Percentiles rank a stretch among this genome's conserved stretches.
Conservation (phyloP, 1,140 invertebrate species). For the Rhopalosiphum maidis region DNA sequence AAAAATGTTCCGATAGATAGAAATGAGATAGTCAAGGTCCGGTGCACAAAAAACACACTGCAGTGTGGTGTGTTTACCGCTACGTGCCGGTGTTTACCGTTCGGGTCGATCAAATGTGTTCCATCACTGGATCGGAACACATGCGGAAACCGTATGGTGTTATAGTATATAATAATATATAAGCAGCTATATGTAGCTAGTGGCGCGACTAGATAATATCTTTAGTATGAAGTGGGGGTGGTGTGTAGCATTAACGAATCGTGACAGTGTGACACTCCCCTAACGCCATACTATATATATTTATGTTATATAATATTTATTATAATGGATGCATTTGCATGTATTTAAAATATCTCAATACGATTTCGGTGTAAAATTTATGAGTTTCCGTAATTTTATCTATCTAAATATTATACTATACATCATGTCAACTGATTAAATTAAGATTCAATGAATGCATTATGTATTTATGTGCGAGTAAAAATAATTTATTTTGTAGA, state of each 20-base stretch:
- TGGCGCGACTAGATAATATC: neutral
- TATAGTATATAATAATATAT: neutral
- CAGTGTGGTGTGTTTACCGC: slow-evolving; percentile 17
- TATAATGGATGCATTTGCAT: no score
- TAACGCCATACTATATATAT: no score
- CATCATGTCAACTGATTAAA: no score
- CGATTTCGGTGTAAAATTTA: no score
- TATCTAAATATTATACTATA: no score
- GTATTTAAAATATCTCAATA: neutral
- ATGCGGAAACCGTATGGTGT: neutral
- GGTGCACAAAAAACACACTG: slow-evolving; percentile 24
- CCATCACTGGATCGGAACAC: slow-evolving; percentile 37
- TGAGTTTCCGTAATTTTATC: no score
- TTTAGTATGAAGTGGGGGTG: neutral
- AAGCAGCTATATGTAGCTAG: neutral
- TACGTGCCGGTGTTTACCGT: slow-evolving; percentile 51
- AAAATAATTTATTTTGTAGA: neutral
- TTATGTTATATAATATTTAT: no score
- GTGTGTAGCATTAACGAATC: neutral
- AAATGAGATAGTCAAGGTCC: slow-evolving; percentile 41
- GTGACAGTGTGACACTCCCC: neutral
- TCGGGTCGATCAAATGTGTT: slow-evolving; percentile 51
- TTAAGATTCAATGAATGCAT: neutral
- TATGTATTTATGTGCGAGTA: neutral
- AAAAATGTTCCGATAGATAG: neutral